Evolutionary conservation across 2,888 invertebrate species (phyloP), one percentile per base, ranked within the genome.

Genomic region (Eupithecia centaureata): DNA sequence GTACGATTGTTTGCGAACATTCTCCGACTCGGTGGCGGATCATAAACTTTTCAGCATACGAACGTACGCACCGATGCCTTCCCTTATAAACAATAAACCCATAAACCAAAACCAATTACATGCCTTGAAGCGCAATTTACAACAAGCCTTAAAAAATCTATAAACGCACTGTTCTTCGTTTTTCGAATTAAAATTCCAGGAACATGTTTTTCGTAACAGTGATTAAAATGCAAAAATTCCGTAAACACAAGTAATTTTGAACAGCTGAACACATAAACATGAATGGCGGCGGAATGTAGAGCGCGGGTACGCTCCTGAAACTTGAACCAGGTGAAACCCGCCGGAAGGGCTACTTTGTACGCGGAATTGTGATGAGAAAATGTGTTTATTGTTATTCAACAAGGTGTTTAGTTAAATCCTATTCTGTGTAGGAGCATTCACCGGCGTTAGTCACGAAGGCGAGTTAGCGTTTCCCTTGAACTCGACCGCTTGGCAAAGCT

Each of bases 61-160:
- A 76, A 75, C 67, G 72, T 76, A 77, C 79, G 83, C 84, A 80
- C 80, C 82, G 77, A 80, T 83, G 81, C 83, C 74, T 80, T 79
- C 77, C 80, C 84, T 85, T 85, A 86, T 85, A 87, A 85, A 88
- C 89, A 87, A 83, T 82, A 81, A 81, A 77, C 79, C 81, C 85
- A 84, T 86, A 86, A 88, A 87, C 74, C 82, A 89, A 90, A 90
- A 85, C 83, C 89, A 89, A 91, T 91, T 88, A 89, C 86, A 90
- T 87, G 89, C 86, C 82, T 84, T 87, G 87, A 83, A 86, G 81
- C 79, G 71, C 71, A 71, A 68, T 76, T 71, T 72, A 75, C 75
- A 69, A 69, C 75, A 78, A 73, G 66, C 63, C 79, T 77, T 73
- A 72, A 79, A 78, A 68, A 79, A 78, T 79, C 67, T 71, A 71